Evolutionary conservation across 2,113 vertebrate species (phyloP).

Genomic region (Turnix velox): DNA sequence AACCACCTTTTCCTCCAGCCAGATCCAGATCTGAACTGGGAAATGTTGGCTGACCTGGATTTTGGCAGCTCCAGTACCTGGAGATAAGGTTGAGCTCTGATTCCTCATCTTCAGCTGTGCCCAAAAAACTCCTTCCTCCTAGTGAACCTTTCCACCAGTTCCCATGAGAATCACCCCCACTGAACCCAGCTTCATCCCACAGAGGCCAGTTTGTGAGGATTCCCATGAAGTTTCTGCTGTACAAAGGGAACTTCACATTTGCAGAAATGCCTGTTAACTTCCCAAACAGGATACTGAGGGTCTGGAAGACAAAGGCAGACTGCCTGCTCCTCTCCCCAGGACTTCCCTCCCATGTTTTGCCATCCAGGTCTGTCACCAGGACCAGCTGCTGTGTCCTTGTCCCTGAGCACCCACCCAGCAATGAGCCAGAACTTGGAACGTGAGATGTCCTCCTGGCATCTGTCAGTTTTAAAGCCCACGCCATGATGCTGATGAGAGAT

Average conservation of each 20-base stretch:
- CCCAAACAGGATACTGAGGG: not conserved
- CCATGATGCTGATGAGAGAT: not conserved
- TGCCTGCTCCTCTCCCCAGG: fast-evolving
- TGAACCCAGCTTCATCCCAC: not conserved
- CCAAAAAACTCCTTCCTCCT: fast-evolving
- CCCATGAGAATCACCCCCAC: not conserved
- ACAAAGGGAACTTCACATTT: not conserved
- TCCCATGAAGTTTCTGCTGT: not conserved
- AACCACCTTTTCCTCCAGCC: not conserved
- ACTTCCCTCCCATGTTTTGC: fast-evolving
- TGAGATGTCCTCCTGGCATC: not conserved
- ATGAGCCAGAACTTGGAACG: not conserved
- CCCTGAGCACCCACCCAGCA: not conserved
- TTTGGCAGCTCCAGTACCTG: not conserved
- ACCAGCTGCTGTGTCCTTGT: not conserved
- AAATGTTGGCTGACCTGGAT: not conserved
- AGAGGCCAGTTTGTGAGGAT: fast-evolving
- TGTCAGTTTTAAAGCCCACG: fast-evolving
- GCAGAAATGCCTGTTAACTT: not conserved
- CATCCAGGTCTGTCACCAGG: not conserved
- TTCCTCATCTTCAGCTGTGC: not conserved
- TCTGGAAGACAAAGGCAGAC: not conserved
- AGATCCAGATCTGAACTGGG: not conserved
- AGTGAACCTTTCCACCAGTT: fast-evolving
- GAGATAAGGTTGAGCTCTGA: not conserved